Percentiles rank a stretch among this genome's conserved stretches.
Conservation (phyloP, 2,797 vertebrate genomes). For the Molossus molossus region DNA sequence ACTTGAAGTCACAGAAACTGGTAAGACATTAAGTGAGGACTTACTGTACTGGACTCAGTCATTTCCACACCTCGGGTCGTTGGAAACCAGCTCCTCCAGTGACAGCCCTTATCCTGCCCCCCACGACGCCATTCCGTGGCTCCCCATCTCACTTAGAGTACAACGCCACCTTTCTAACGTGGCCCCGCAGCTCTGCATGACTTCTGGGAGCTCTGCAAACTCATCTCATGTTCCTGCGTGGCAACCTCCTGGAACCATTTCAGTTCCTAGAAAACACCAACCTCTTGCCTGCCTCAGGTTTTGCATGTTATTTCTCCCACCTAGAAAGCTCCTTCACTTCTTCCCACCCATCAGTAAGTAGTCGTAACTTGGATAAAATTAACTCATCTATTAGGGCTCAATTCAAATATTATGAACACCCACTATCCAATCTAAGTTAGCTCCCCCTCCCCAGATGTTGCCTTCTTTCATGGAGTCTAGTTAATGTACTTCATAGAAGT, state of each 20-base stretch:
- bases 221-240: neutral
- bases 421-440: neutral
- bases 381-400: neutral
- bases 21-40: neutral
- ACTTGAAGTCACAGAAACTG: neutral
- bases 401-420: neutral
- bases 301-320: neutral
- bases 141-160: conserved; percentile 20
- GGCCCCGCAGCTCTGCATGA: neutral
- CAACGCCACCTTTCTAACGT: neutral
- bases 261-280: neutral
- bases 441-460: neutral
- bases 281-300: neutral
- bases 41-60: neutral
- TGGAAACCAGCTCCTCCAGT: neutral
- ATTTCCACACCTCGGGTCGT: neutral
- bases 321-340: neutral
- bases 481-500: conserved; percentile 23
- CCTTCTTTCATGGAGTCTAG: neutral
- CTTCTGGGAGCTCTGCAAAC: neutral
- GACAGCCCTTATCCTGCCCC: neutral
- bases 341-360: neutral
- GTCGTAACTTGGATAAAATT: neutral
- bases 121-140: neutral
- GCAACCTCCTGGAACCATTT: neutral